A percentile compares a stretch with the other conserved stretches of the same genome.
Evolutionary conservation across 2,888 invertebrate genomes (phyloP).

Genomic region (Cremastinae sp.): DNA sequence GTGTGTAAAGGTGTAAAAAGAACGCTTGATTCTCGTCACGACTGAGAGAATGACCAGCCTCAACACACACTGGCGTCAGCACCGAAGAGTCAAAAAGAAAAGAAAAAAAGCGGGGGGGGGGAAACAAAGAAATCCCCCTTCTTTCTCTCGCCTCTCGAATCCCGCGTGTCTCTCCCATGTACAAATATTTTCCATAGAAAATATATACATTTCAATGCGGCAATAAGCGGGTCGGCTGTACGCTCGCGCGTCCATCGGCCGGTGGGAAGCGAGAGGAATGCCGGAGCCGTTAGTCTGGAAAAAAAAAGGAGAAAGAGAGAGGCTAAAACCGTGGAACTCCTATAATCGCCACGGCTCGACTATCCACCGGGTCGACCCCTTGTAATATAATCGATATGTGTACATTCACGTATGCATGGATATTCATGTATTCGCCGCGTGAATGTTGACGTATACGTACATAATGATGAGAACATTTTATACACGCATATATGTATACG

Average conservation of each 20-base stretch:
- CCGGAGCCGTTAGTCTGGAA: slow-evolving; percentile 54
- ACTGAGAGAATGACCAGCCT: slow-evolving; percentile 46
- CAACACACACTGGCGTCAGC: slow-evolving; percentile 7
- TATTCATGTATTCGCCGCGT: neutral
- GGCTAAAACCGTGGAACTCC: slow-evolving; percentile 45
- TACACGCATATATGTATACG: slow-evolving; percentile 21
- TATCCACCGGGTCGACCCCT: slow-evolving; percentile 39
- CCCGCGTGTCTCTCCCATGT: slow-evolving; percentile 7
- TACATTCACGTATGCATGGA: slow-evolving; percentile 4
- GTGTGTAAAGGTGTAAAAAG: neutral
- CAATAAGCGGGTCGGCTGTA: slow-evolving; percentile 13
- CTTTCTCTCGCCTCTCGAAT: neutral
- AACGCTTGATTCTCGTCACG: no score
- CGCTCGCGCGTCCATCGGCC: slow-evolving; percentile 12
- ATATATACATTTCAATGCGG: slow-evolving; percentile 50
- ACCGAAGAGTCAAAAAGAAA: neutral
- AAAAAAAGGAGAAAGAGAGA: slow-evolving; percentile 14
- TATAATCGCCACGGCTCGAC: slow-evolving; percentile 50
- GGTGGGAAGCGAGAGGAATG: slow-evolving; percentile 54
- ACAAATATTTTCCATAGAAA: slow-evolving; percentile 54
- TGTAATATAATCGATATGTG: slow-evolving; percentile 33
- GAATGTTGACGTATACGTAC: slow-evolving; percentile 10
- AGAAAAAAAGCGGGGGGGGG: no score
- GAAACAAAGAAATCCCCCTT: neutral
- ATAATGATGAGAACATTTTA: slow-evolving; percentile 14